Evolutionary conservation across 2,113 vertebrate species (phyloP), one percentile per base, ranked within the genome.

Genomic region (Halichoeres trimaculatus): DNA sequence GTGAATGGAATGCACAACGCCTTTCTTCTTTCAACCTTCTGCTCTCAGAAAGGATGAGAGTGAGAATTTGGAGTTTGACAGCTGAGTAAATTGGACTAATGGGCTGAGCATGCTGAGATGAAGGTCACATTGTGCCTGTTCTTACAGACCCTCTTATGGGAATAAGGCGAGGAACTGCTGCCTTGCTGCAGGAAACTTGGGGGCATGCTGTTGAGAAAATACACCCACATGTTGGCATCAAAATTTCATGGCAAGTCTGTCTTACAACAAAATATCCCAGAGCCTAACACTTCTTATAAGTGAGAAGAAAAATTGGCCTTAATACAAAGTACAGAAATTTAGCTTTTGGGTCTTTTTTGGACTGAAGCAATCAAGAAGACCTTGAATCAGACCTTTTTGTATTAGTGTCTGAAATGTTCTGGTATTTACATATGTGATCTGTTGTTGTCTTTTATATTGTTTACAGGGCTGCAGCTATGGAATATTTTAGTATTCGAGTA

Each of bases 71-170:
- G 69, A 77, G 78, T 76, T 78, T 89, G 85, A 90, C 91, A 91
- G 84, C 81, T 88, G 79, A 90, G 72, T 85, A 88, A 87, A 92
- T 90, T 90, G 85, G 81, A 90, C 78, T 88, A 91, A 91, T 88
- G 81, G 89, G 70, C 85, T 80, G 81, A 85, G 68, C 81, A 80
- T 59, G 50, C 64, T 63, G 58, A 63, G 80, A 84, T 64, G 75
- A 85, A 82, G 89, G 87, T 85, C 83, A 85, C 67, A 54, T 11
- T 65, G 56, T 59, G 70, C 73, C 57, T 47, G 22, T 66, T 85
- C 54, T 59, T 75, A 38, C 50, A 55, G 59, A 70, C 63, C 38
- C 22, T 45, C 75, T 87, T 77, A 56, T 72, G 73, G 67, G 72
- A 80, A 81, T 78, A 74, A 55, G 0, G 41, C 61, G 63, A 12